Evolutionary conservation across 2,113 vertebrate species (phyloP).

Genomic region (Abramis brama): DNA sequence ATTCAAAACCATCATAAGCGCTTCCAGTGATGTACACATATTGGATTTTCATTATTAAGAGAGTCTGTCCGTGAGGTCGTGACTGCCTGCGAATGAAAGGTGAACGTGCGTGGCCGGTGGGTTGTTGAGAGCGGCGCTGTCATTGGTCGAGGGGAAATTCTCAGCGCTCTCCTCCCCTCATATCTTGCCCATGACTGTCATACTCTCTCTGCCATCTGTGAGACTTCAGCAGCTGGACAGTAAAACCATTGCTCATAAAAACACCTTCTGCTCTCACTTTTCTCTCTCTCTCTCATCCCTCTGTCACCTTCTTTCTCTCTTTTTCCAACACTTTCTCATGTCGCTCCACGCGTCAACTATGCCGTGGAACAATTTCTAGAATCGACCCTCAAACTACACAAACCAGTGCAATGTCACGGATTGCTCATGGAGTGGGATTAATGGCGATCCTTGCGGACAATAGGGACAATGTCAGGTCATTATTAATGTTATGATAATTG

Average conservation of each 20-base stretch:
- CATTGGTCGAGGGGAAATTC: slow-evolving; percentile 13
- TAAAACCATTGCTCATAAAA: slow-evolving; percentile 49
- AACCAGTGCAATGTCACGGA: slow-evolving; percentile 14
- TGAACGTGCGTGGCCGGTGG: slow-evolving; percentile 6
- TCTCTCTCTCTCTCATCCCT: slow-evolving; percentile 21
- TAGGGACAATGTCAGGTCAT: neutral
- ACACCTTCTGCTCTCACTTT: slow-evolving; percentile 33
- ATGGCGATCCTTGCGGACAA: neutral
- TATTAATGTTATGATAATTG: neutral
- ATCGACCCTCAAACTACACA: slow-evolving; percentile 22
- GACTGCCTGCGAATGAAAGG: slow-evolving; percentile 6
- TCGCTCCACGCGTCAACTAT: neutral
- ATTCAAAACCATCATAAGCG: neutral
- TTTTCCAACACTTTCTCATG: slow-evolving; percentile 9
- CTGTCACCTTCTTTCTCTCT: slow-evolving; percentile 24
- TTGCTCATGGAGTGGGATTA: neutral
- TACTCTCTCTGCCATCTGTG: slow-evolving; percentile 40
- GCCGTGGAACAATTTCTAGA: neutral
- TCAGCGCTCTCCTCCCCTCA: neutral
- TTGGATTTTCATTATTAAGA: slow-evolving; percentile 43
- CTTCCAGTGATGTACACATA: slow-evolving; percentile 18
- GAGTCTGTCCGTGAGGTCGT: neutral
- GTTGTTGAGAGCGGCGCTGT: slow-evolving; percentile 4
- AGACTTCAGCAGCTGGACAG: slow-evolving; percentile 48
- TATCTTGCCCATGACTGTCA: slow-evolving; percentile 40